Percentiles rank a stretch among this genome's conserved stretches.
These are phyloP conservation scores for Candoia aspera DNA, from an alignment of 2,113 vertebrate genomes.

Conservation along the genomic window DNA sequence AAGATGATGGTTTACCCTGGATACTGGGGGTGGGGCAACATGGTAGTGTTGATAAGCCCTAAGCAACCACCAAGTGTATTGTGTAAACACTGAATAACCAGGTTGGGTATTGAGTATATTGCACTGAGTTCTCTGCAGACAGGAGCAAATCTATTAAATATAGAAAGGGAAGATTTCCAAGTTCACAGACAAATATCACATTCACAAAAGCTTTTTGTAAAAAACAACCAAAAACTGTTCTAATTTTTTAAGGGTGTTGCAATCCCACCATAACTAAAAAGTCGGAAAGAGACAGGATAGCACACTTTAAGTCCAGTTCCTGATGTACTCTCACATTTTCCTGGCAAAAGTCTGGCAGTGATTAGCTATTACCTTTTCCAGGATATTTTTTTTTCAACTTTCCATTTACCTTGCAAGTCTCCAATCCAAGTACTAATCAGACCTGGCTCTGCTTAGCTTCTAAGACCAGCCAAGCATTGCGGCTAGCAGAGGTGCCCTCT, in stretches of 20 bases:
- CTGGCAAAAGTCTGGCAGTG: neutral
- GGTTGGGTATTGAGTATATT: neutral
- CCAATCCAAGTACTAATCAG: neutral
- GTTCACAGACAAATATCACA: neutral
- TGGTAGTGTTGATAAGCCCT: neutral
- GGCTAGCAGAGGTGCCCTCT: neutral
- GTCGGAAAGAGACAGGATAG: neutral
- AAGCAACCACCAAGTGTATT: neutral
- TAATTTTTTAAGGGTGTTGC: neutral
- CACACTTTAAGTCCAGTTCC: neutral
- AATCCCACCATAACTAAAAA: neutral
- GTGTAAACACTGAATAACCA: neutral
- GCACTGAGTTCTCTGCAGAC: neutral
- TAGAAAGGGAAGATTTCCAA: neutral
- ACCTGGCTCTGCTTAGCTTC: neutral
- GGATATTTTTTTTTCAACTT: neutral
- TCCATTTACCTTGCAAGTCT: neutral
- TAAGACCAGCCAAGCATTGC: neutral
- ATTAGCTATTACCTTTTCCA: neutral
- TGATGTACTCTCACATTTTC: neutral
- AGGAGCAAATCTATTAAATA: neutral
- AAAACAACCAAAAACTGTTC: neutral
- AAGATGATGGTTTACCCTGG: neutral
- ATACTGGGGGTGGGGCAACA: neutral
- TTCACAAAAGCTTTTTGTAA: neutral